These are phyloP conservation scores for Drosophila rubida DNA, from an alignment of 2,888 invertebrate species.

Conservation along the genomic window DNA sequence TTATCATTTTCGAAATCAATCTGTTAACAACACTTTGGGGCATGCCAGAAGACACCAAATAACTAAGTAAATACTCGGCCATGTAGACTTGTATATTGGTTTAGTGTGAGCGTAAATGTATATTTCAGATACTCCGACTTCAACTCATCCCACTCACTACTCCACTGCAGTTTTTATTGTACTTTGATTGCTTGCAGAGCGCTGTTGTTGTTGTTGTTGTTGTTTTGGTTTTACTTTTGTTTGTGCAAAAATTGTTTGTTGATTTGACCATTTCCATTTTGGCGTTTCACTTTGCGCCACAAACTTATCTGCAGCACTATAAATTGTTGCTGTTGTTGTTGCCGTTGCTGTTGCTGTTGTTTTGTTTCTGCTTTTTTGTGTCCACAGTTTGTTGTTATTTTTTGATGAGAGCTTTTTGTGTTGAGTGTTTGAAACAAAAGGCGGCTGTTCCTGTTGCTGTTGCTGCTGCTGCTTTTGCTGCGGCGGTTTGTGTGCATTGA, in stretches of 20 bases:
- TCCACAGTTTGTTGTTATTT: conserved; percentile 41
- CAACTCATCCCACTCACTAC: neutral
- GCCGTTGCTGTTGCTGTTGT: no score
- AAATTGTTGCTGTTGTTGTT: conserved; percentile 43
- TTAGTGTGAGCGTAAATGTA: neutral
- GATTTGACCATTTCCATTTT: conserved; percentile 66
- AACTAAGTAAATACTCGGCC: conserved; percentile 30
- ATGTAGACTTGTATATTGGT: conserved; percentile 24
- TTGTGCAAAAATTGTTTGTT: conserved; percentile 65
- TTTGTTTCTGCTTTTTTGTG: conserved; percentile 26
- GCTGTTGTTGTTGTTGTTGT: conserved; percentile 4
- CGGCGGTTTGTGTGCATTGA: conserved; percentile 70
- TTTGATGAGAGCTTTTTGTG: conserved; percentile 72
- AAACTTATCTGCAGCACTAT: conserved; percentile 64
- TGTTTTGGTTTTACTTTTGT: conserved; percentile 24
- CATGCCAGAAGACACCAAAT: conserved; percentile 38
- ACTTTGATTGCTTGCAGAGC: conserved; percentile 52
- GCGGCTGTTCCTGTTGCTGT: conserved; percentile 29
- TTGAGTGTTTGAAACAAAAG: conserved; percentile 73
- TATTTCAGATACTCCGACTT: conserved; percentile 1
- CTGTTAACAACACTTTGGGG: conserved; percentile 79
- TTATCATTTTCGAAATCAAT: conserved; percentile 80
- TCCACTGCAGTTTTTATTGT: conserved; percentile 52
- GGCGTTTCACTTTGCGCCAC: conserved; percentile 31
- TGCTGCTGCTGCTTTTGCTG: conserved; percentile 16